phyloP scores from a whole-genome alignment of 2,113 vertebrate genomes.

The Bambusicola thoracicus region DNA sequence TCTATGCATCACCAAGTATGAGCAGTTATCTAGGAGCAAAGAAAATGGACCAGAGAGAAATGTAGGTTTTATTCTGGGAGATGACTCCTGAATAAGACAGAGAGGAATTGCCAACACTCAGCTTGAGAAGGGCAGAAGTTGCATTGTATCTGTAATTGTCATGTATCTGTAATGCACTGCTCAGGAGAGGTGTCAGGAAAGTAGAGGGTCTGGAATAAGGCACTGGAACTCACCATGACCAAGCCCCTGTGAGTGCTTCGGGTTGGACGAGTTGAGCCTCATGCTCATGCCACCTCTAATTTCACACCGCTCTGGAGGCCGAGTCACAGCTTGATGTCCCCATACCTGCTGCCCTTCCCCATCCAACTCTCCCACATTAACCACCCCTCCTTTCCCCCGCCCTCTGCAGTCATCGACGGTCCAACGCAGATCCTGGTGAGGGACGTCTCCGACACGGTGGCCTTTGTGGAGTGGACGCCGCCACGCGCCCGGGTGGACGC shows the following conservation, averaged over 20 bases:
- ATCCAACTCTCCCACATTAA: background rate
- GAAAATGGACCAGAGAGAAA: background rate
- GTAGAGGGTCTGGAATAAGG: background rate
- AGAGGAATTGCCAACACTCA: background rate
- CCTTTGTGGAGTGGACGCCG: constrained; percentile 94
- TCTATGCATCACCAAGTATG: background rate
- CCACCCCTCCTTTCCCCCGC: background rate
- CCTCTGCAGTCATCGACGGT: constrained; percentile 87
- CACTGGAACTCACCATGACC: background rate
- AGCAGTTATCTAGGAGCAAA: background rate
- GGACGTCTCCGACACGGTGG: constrained; percentile 93
- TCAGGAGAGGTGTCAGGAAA: background rate
- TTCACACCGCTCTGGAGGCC: background rate
- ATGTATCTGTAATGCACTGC: background rate
- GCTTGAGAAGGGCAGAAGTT: background rate
- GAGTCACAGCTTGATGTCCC: background rate
- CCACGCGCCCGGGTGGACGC: constrained; percentile 92
- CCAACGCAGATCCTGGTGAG: constrained; percentile 91
- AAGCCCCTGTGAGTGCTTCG: background rate
- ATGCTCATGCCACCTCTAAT: background rate
- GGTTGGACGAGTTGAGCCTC: fast-evolving
- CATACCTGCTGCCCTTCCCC: background rate
- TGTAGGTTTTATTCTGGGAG: background rate
- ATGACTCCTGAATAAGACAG: background rate
- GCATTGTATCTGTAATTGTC: background rate